Evolutionary conservation across 2,888 invertebrate genomes (phyloP).

Genomic region (Eledona agricola): DNA sequence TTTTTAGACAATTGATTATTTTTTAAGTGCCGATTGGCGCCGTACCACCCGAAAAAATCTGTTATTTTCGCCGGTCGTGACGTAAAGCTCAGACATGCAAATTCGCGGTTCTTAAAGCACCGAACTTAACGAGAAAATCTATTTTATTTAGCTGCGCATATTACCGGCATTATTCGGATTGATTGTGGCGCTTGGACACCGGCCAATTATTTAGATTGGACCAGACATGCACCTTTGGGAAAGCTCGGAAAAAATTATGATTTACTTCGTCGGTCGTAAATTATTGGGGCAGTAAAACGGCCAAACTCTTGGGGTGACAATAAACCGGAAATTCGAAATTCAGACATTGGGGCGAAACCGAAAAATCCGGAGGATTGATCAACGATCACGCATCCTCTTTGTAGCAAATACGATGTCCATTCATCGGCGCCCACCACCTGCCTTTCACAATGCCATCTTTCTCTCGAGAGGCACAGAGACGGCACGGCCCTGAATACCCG

Average conservation of each 20-base stretch:
- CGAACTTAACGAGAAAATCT: conserved; percentile 13
- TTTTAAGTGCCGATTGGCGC: conserved; percentile 20
- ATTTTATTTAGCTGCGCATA: conserved; percentile 20
- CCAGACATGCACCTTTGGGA: too few species aligned
- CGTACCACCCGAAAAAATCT: conserved; percentile 11
- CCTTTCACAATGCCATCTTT: conserved; percentile 35
- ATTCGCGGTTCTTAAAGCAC: conserved; percentile 15
- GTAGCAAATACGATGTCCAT: conserved; percentile 35
- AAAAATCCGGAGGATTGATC: conserved; percentile 32
- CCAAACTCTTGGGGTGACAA: conserved; percentile 15
- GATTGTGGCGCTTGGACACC: too few species aligned
- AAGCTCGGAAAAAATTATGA: too few species aligned
- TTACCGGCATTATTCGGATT: conserved; percentile 15
- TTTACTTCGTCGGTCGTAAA: neutral
- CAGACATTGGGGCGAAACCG: conserved; percentile 3
- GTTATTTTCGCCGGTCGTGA: conserved; percentile 20
- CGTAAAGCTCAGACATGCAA: conserved; percentile 20
- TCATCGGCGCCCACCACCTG: conserved; percentile 40
- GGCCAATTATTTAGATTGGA: too few species aligned
- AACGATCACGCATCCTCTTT: conserved; percentile 38
- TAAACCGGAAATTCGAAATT: conserved; percentile 33
- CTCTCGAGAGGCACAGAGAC: conserved; percentile 22
- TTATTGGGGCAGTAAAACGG: conserved; percentile 1
- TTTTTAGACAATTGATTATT: conserved; percentile 20
- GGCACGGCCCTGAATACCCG: too few species aligned